A percentile compares a stretch with the other conserved stretches of the same genome.
These are phyloP conservation scores for Heliconius congener DNA, from an alignment of 1,140 invertebrate species.

Conservation along the genomic window DNA sequence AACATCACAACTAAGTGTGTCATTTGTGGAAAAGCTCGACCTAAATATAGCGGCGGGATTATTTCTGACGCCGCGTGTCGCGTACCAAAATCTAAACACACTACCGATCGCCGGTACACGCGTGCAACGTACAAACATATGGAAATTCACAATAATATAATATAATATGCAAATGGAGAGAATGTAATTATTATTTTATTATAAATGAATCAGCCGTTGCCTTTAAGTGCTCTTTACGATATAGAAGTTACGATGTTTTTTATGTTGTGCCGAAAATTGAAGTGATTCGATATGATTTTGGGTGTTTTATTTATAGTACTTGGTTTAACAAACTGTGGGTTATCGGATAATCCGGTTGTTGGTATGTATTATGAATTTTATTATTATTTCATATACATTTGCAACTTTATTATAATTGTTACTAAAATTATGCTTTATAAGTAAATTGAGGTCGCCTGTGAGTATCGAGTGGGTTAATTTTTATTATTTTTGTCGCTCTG, in stretches of 20 bases:
- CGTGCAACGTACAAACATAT: constrained; percentile 45
- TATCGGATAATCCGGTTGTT: constrained; percentile 41
- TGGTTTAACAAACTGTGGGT: constrained; percentile 38
- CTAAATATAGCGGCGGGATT: constrained; percentile 74
- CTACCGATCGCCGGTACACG: constrained; percentile 55
- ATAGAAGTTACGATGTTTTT: constrained; percentile 3
- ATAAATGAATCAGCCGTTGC: constrained; percentile 33
- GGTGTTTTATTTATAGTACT: constrained; percentile 45
- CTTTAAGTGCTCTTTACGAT: constrained; percentile 12
- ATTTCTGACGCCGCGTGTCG: constrained; percentile 70
- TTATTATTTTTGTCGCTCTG: too few relatives aligned
- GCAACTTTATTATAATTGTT: not conserved
- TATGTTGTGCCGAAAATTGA: constrained; percentile 14
- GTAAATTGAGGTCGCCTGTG: too few relatives aligned
- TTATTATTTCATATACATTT: not conserved
- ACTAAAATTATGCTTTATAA: too few relatives aligned
- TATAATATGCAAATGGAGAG: constrained; percentile 44
- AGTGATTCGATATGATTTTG: constrained; percentile 31
- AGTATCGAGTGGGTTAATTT: too few relatives aligned
- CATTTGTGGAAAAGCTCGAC: constrained; percentile 72
- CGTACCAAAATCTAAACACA: constrained; percentile 69
- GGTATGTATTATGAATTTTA: constrained; percentile 40
- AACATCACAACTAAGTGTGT: constrained; percentile 60
- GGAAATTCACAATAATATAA: too few relatives aligned
- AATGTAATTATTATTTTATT: constrained; percentile 36